Conservation (phyloP, 2,113 vertebrate species). For the Oceanodroma tethys region DNA sequence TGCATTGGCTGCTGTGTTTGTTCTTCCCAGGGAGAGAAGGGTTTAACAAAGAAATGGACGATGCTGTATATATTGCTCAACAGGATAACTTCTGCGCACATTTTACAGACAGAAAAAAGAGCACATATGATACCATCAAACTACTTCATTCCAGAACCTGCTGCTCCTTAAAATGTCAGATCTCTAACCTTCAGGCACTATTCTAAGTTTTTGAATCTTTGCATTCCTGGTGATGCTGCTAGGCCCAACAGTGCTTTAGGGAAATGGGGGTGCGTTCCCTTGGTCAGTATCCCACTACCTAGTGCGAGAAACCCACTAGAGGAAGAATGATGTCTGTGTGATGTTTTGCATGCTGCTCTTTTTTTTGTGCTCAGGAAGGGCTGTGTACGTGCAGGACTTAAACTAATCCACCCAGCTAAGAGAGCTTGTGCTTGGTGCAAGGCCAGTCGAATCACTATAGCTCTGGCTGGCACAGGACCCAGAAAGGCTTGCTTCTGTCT, state of each 20-base stretch:
- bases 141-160: conserved; percentile 8
- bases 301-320: background rate
- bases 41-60: conserved; percentile 26
- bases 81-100: background rate
- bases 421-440: background rate
- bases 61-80: conserved; percentile 47
- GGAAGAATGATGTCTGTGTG: background rate
- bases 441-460: background rate
- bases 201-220: background rate
- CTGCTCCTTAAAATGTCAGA: conserved; percentile 1
- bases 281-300: background rate
- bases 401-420: background rate
- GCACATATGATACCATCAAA: background rate
- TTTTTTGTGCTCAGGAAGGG: background rate
- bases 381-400: background rate
- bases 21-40: conserved; percentile 62
- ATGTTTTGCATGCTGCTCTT: background rate
- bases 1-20: conserved; percentile 50
- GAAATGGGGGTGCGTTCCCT: background rate
- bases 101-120: conserved; percentile 10
- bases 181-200: background rate
- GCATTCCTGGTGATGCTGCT: background rate
- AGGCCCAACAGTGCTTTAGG: background rate
- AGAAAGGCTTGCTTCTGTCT: background rate
- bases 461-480: background rate